Evolutionary conservation across 2,113 vertebrate species (phyloP).

Genomic region (Mystacornis crossleyi): DNA sequence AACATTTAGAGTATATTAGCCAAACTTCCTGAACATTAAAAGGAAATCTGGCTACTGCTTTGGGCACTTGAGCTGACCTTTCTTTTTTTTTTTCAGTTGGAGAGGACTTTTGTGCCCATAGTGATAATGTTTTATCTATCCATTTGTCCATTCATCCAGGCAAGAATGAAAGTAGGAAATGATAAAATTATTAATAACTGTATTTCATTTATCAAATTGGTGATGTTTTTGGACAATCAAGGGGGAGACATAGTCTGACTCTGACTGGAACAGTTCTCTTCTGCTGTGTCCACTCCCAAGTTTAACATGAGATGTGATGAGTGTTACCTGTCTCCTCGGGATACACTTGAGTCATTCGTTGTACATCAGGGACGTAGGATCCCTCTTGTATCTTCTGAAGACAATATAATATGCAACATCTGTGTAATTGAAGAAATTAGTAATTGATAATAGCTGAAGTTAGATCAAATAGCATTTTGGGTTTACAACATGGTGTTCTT

Average conservation of each 20-base stretch:
- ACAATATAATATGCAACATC: not conserved
- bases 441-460: conserved; percentile 57
- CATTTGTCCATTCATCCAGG: not conserved
- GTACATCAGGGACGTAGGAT: not conserved
- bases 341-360: not conserved
- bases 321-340: not conserved
- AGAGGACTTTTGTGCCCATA: not conserved
- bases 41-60: not conserved
- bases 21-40: not conserved
- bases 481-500: conserved; percentile 46
- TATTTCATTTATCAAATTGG: not conserved
- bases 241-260: not conserved
- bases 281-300: not conserved
- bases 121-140: not conserved
- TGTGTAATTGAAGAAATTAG: conserved; percentile 37
- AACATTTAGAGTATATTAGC: not conserved
- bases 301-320: not conserved
- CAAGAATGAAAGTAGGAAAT: not conserved
- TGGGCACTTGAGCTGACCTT: not conserved
- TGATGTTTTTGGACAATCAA: not conserved
- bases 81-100: not conserved
- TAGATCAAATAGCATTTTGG: conserved; percentile 52
- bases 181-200: not conserved
- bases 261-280: not conserved
- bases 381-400: not conserved